Percentiles rank a stretch among this genome's conserved stretches.
phyloP scores from a whole-genome alignment of 2,113 vertebrate genomes.

The Tychaedon coryphoeus region DNA sequence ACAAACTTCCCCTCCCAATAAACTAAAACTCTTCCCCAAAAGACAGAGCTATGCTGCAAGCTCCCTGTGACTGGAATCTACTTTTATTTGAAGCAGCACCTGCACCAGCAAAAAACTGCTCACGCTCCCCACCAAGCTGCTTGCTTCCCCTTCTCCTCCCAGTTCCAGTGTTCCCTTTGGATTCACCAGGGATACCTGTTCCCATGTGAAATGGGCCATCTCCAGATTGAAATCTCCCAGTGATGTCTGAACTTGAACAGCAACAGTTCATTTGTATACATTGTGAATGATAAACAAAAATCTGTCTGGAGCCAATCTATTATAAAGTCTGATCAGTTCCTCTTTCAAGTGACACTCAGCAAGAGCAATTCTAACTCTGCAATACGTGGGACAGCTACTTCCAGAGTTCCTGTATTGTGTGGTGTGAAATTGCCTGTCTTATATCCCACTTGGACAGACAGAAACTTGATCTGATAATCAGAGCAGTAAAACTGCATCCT shows the following conservation, averaged over 20 bases:
- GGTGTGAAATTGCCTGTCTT: background rate
- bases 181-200: background rate
- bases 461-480: background rate
- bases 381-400: background rate
- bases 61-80: background rate
- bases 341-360: background rate
- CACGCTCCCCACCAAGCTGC: background rate
- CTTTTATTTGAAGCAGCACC: background rate
- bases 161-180: background rate
- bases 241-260: background rate
- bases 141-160: background rate
- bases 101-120: too few species aligned
- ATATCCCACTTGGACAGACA: background rate
- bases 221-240: background rate
- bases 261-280: background rate
- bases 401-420: background rate
- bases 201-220: background rate
- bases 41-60: background rate
- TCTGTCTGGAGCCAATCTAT: background rate
- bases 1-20: fast-evolving
- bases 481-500: background rate
- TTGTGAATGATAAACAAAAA: background rate
- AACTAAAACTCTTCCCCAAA: background rate
- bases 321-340: background rate
- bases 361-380: background rate